These are phyloP conservation scores for Alviniconcha marisindica DNA, from an alignment of 1,140 invertebrate species.

Conservation along the genomic window DNA sequence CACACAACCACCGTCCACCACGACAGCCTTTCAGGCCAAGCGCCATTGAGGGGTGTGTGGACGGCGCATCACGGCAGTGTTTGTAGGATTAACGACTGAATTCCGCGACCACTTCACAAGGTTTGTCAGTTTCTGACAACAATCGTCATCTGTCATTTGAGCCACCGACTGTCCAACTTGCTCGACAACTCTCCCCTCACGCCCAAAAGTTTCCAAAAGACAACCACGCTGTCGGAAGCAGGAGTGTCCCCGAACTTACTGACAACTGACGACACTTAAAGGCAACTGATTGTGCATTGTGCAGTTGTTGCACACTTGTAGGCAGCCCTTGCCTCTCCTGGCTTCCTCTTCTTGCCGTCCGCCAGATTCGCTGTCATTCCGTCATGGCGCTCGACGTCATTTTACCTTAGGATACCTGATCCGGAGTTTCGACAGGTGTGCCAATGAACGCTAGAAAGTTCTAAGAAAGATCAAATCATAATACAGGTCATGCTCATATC, in stretches of 20 bases:
- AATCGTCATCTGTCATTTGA: conserved; percentile 36
- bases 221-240: background rate
- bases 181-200: conserved; percentile 25
- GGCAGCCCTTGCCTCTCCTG: background rate
- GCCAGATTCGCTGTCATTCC: conserved; percentile 35
- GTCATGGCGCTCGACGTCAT: conserved; percentile 42
- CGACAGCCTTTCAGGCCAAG: background rate
- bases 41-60: background rate
- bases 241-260: conserved; percentile 15
- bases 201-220: background rate
- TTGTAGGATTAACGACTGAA: conserved; percentile 20
- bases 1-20: background rate
- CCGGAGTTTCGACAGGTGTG: conserved; percentile 27
- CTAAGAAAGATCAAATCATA: too few species aligned
- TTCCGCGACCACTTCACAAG: background rate
- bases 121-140: conserved; percentile 32
- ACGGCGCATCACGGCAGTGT: background rate
- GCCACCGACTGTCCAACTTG: conserved; percentile 28
- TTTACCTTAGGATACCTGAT: background rate
- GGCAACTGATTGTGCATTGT: background rate
- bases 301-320: conserved; percentile 32
- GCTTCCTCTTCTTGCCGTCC: conserved; percentile 38
- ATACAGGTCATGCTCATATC: too few species aligned
- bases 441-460: background rate
- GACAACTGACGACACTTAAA: background rate